Conservation (phyloP, 2,888 invertebrate species). For the Sericinus montela region DNA sequence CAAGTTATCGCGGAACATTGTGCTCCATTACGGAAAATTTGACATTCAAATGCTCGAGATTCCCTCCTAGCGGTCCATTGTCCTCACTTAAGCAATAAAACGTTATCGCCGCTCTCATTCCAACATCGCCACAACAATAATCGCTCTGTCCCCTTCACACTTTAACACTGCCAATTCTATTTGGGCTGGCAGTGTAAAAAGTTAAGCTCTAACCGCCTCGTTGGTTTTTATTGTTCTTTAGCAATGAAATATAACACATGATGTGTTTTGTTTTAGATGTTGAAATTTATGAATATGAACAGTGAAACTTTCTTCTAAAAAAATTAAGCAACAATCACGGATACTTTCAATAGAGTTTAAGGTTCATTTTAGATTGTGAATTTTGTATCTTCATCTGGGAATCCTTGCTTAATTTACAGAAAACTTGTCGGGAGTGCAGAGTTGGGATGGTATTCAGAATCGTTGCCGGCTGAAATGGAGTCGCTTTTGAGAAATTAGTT, state of each 20-base stretch:
- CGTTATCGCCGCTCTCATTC: not conserved
- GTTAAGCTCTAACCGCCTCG: not conserved
- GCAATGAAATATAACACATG: not conserved
- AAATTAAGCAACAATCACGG: too few species aligned
- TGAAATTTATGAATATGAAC: not conserved
- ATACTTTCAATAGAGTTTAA: too few species aligned
- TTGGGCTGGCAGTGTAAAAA: conserved; percentile 1
- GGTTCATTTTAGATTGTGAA: too few species aligned
- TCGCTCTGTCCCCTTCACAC: not conserved
- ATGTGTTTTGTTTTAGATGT: not conserved
- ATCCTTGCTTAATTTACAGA: not conserved
- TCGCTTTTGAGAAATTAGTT: conserved; percentile 1
- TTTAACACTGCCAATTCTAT: not conserved
- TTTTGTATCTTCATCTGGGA: too few species aligned
- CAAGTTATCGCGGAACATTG: not conserved
- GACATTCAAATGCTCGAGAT: conserved; percentile 1
- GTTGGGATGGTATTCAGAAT: not conserved
- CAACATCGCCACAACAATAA: not conserved
- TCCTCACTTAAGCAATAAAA: conserved; percentile 3
- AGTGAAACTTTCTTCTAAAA: too few species aligned
- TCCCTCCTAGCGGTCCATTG: conserved; percentile 2
- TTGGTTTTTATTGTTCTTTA: not conserved
- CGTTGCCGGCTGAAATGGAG: not conserved
- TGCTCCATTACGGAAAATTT: conserved; percentile 1
- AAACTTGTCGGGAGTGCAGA: not conserved